Evolutionary conservation across 2,888 invertebrate genomes (phyloP), one percentile per base, ranked within the genome.

Genomic region (Troides oblongomaculatus): DNA sequence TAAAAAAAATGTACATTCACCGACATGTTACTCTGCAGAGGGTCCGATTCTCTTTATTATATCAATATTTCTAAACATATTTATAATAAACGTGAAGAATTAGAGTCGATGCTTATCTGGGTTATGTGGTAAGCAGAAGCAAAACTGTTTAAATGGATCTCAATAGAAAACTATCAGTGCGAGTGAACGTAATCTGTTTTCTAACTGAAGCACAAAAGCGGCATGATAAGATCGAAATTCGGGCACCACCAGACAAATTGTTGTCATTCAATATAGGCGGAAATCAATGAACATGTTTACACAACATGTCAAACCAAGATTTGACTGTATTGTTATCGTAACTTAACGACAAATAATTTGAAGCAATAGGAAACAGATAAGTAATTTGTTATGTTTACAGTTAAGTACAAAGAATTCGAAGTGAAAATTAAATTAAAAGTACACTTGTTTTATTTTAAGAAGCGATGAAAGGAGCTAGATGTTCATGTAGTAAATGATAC

Each of bases 301-400:
- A 87, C 90, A 92, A 92, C 88, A 92, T 88, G 89, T 87, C 90
- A 85, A 82, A 78, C 80, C 85, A 82, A 76, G 76, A 76, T 21
- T 57, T 57, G 10, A 21, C 57, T 21, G 21, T 21, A 57, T 21
- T 57, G 57, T 57, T 5, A 1, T 14, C 8, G 53, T 14, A 53
- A 53, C n/a, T 53, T 53, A 53, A 53, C 53, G n/a, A 53, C 53
- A 18, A 21, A 50, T 5, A 50, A 14, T 6, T 2, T n/a, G 57
- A 23, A 57, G 57, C 57, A 57, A 57, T 57, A 57, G 21, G 18
- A 50, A 50, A 17, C 17, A 2, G 50, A 50, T 50, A 50, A 17
- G 50, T 17, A 50, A 50, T 50, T 14, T 17, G 50, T 50, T 18
- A 1, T 50, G 39, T 8, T 1, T 39, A 39, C 10, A 39, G 39